Evolutionary conservation across 2,113 vertebrate genomes (phyloP), one percentile per base, ranked within the genome.

Genomic region (Caloenas nicobarica): DNA sequence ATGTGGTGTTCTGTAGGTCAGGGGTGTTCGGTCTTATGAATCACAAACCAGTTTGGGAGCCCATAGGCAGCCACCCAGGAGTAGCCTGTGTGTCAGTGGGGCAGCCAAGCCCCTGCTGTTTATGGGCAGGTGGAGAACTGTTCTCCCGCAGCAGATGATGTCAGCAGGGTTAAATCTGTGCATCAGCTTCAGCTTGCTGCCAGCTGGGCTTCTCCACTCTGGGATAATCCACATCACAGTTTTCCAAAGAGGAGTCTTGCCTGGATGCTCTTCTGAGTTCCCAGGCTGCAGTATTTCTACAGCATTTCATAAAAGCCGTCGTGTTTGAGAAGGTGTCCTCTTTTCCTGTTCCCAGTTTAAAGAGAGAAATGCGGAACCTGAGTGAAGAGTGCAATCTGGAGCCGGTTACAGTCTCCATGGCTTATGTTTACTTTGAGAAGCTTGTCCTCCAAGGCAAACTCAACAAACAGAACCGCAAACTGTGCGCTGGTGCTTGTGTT

Each of bases 351-450:
- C 33, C 19, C 97, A 99, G 99, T 91, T 96, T 99, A 91, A 99
- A 99, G 96, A 97, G 99, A 79, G 99, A 99, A 97, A 99, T 99
- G 98, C 97, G 98, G 36, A 96, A 96, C 13, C 97, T 99, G 6
- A 98, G 99, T 3, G 98, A 99, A 81, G 99, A 99, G 79, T 99
- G 98, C 87, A 97, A 50, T 90, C 95, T 99, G 93, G 99, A 99
- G 98, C 99, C 99, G 0, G 98, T 98, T 74, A 99, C 99, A 15
- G 98, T 99, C 79, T 99, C 99, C 23, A 99, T 99, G 99, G 98
- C 99, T 16, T 99, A 99, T 5, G 99, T 99, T 61, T 99, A 99
- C 98, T 99, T 99, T 34, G 99, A 99, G 98, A 99, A 99, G 98
- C 97, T 99, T 14, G 99, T 99, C 68, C 98, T 99, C 50, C 99